Conservation (phyloP, 2,797 vertebrate genomes). For the Takifugu rubripes region DNA sequence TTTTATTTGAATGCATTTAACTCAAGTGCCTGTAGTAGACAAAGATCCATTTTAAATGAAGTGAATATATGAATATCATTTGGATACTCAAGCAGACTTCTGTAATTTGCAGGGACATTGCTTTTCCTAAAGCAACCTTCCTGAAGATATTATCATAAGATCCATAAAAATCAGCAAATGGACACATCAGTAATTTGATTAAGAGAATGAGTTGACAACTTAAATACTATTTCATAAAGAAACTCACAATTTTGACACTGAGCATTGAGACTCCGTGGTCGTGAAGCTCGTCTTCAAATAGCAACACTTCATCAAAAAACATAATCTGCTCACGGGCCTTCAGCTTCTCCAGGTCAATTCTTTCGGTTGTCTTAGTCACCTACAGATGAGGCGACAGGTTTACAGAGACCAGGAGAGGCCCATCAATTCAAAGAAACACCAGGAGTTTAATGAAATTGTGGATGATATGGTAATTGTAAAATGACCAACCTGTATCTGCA, state of each 20-base stretch:
- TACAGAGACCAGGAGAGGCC: neutral
- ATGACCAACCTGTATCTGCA: slow-evolving; percentile 80
- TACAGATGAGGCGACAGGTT: slow-evolving; percentile 36
- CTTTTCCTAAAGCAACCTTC: too few species aligned
- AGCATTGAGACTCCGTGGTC: slow-evolving; percentile 96
- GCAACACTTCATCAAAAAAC: slow-evolving; percentile 94
- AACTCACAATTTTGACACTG: slow-evolving; percentile 93
- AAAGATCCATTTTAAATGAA: neutral
- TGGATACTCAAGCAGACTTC: too few species aligned
- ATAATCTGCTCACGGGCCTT: slow-evolving; percentile 94
- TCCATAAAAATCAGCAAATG: too few species aligned
- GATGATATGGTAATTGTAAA: neutral
- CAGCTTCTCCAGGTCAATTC: slow-evolving; percentile 92
- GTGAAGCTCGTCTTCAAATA: slow-evolving; percentile 96
- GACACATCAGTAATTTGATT: too few species aligned
- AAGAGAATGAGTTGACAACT: too few species aligned
- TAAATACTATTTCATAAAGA: neutral
- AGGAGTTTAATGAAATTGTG: neutral
- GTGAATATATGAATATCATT: too few species aligned
- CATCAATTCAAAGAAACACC: neutral
- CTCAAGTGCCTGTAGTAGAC: too few species aligned
- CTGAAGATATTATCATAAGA: too few species aligned
- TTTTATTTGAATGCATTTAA: too few species aligned
- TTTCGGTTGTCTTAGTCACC: slow-evolving; percentile 85
- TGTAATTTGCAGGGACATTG: too few species aligned